Evolutionary conservation across 2,113 vertebrate genomes (phyloP), one percentile per base, ranked within the genome.

Genomic region (Strigops habroptila): DNA sequence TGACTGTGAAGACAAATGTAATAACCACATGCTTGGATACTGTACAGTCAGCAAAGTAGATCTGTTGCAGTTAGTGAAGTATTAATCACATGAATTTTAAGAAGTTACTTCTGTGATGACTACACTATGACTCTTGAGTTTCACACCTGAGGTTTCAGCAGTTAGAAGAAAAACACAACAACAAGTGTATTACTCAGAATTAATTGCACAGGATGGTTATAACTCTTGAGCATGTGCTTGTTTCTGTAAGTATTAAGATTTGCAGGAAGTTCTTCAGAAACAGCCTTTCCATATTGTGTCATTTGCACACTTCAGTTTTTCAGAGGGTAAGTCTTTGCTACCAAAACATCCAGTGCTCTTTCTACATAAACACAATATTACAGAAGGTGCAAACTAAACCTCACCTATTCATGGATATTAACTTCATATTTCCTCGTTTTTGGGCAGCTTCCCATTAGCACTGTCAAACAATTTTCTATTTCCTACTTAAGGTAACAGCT

Each of bases 81-180:
- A 71, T 62, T 73, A 39, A 88, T 70, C 92, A 92, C 64, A 30
- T 0, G 7, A 35, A 25, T 48, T 35, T 74, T 28, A 53, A 82
- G n/a, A 43, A 77, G 70, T 31, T 82, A 63, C 16, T 91, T n/a
- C 75, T 84, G 85, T 28, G 67, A 46, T 93, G 91, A 95, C 91
- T 91, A 19, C 0, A 1, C 63, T 35, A 5, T 80, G 88, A 97
- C 88, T 93, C 67, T 15, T 5, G 46, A 88, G 91, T 46, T 86
- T 80, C 88, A 8, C 82, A 73, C 35, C 35, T 4, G 0, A 49
- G 37, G 52, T 77, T 83, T 77, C 86, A 74, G 90, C 82, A 92
- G 49, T 3, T 19, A 27, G 8, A 91, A 35, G 35, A 77, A 51
- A 88, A 90, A 59, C 79, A 86, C 22, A 82, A 65, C 68, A 88